A percentile compares a stretch with the other conserved stretches of the same genome.
phyloP scores from a whole-genome alignment of 2,113 vertebrate genomes.

The Struthidea cinerea region DNA sequence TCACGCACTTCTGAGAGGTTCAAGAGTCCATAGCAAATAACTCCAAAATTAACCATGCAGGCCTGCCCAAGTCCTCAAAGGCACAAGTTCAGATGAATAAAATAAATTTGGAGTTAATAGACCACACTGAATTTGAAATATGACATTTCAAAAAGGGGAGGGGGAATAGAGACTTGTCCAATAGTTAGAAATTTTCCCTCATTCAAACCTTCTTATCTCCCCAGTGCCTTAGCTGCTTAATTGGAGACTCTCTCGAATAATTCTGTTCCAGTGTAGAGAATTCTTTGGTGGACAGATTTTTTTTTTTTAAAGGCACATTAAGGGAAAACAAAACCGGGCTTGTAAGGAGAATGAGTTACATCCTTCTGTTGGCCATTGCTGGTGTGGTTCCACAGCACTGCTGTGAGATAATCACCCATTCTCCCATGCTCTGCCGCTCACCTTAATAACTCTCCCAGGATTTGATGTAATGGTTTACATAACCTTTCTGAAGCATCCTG shows the following conservation, averaged over 20 bases:
- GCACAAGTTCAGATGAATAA: not conserved
- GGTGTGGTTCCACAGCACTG: not conserved
- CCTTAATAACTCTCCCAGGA: slow-evolving; percentile 45
- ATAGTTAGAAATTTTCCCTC: not conserved
- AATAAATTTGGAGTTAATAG: slow-evolving; percentile 25
- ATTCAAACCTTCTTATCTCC: not conserved
- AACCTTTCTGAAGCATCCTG: slow-evolving; percentile 43
- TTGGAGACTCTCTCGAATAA: not conserved
- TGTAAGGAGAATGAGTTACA: slow-evolving; percentile 26
- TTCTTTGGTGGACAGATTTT: not conserved
- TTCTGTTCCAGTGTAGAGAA: not conserved
- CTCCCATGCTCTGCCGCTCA: slow-evolving; percentile 45
- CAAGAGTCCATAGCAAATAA: slow-evolving; percentile 26
- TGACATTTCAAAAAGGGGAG: not conserved
- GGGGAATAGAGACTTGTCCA: not conserved
- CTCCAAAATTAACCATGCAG: slow-evolving; percentile 23
- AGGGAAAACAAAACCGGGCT: not conserved
- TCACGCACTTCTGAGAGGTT: not conserved
- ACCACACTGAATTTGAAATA: not conserved
- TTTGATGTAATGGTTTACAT: slow-evolving; percentile 56
- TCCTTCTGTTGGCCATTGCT: not conserved
- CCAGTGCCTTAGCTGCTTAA: not conserved
- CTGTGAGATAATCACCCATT: slow-evolving; percentile 44
- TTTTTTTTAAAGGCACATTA: not conserved
- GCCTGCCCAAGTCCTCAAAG: not conserved